phyloP scores from a whole-genome alignment of 2,113 vertebrate genomes.

The Tichodroma muraria region DNA sequence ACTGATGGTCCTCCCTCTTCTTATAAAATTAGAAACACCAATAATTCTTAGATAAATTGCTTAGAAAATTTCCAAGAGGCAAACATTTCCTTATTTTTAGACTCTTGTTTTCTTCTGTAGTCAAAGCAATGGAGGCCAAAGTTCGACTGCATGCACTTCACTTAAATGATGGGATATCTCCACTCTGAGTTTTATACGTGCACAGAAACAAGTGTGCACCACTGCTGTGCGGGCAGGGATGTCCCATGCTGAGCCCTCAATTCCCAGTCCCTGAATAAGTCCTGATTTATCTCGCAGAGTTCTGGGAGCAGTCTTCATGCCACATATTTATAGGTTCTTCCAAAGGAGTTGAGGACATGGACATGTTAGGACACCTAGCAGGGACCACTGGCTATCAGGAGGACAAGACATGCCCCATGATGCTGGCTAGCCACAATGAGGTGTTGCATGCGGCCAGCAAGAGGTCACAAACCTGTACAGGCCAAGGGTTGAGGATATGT shows the following conservation, averaged over 20 bases:
- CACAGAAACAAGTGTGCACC: not conserved
- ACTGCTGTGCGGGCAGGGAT: not conserved
- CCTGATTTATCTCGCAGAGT: not conserved
- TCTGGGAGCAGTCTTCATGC: not conserved
- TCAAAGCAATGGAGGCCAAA: constrained; percentile 31
- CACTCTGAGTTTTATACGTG: not conserved
- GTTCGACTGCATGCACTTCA: not conserved
- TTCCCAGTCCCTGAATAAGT: not conserved
- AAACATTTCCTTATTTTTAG: constrained; percentile 56
- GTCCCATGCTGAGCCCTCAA: not conserved
- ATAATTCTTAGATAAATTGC: constrained; percentile 43
- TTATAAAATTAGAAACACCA: constrained; percentile 33
- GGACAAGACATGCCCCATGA: not conserved
- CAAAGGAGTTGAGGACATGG: not conserved
- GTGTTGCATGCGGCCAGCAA: not conserved
- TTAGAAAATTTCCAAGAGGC: constrained; percentile 29
- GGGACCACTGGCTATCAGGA: not conserved
- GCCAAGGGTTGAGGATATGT: not conserved
- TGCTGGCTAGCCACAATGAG: not conserved
- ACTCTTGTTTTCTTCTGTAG: constrained; percentile 37
- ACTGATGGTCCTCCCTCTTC: not conserved
- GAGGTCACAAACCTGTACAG: not conserved
- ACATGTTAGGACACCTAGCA: not conserved
- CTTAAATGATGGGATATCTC: not conserved
- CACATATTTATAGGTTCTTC: not conserved